Percentiles rank a stretch among this genome's conserved stretches.
These are phyloP conservation scores for Takifugu bimaculatus DNA, from an alignment of 2,113 vertebrate genomes.

Conservation along the genomic window DNA sequence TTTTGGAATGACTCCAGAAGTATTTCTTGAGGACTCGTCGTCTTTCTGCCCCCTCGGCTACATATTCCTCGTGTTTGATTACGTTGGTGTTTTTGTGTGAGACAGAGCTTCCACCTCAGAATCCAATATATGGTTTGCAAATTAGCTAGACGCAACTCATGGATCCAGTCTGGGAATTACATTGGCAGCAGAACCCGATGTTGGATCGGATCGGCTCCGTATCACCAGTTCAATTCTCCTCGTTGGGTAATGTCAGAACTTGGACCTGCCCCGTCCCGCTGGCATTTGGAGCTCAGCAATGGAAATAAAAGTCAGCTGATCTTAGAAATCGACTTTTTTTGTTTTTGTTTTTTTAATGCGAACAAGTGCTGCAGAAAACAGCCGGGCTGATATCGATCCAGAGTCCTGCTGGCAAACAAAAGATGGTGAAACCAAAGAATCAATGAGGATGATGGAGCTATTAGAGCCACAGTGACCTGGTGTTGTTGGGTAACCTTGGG, in stretches of 20 bases:
- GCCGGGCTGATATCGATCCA: slow-evolving; percentile 38
- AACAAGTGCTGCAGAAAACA: slow-evolving; percentile 28
- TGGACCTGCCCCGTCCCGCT: background rate
- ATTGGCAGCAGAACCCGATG: too few species aligned
- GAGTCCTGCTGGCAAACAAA: background rate
- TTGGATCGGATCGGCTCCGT: too few species aligned
- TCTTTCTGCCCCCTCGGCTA: too few species aligned
- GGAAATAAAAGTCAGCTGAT: slow-evolving; percentile 7
- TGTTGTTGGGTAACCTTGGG: background rate
- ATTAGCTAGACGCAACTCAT: too few species aligned
- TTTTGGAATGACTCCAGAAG: too few species aligned
- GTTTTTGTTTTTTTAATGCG: slow-evolving; percentile 26
- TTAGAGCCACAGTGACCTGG: slow-evolving; percentile 39
- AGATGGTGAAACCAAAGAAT: slow-evolving; percentile 33
- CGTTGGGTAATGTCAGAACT: background rate
- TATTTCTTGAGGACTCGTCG: too few species aligned
- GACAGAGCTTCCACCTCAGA: too few species aligned
- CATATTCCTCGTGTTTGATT: too few species aligned
- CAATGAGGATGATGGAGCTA: slow-evolving; percentile 51
- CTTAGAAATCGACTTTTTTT: slow-evolving; percentile 25
- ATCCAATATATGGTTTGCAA: too few species aligned
- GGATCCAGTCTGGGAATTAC: too few species aligned
- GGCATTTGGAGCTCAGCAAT: slow-evolving; percentile 7
- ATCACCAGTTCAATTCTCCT: too few species aligned
- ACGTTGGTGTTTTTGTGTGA: too few species aligned